These are phyloP conservation scores for Augochlora pura DNA, from an alignment of 1,140 invertebrate genomes.

Conservation along the genomic window DNA sequence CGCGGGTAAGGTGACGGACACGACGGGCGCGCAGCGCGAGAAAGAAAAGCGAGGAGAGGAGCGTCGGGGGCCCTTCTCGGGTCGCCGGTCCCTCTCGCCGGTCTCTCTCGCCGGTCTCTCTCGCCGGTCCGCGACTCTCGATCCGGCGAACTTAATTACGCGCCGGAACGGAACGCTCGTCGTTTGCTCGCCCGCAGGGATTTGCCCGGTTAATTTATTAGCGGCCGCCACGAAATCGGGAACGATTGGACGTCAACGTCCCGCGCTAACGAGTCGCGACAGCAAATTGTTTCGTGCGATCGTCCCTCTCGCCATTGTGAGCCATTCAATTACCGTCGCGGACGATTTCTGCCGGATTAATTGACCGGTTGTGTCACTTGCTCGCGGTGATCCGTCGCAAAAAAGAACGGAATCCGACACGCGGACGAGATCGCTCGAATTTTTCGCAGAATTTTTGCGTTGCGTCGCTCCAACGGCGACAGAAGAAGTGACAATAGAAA, in stretches of 20 bases:
- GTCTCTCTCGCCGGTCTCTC: no score
- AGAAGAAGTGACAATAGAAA: no score
- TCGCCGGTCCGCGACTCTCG: constrained; percentile 17
- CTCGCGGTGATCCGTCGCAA: no score
- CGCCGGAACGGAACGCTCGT: constrained; percentile 23
- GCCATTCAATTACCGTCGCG: constrained; percentile 40
- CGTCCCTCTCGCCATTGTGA: constrained; percentile 9
- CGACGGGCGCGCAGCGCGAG: not conserved
- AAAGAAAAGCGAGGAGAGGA: constrained; percentile 30
- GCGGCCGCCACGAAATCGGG: constrained; percentile 50
- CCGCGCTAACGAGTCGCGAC: constrained; percentile 41
- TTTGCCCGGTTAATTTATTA: constrained; percentile 56
- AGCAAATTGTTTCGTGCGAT: constrained; percentile 47
- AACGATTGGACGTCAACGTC: constrained; percentile 40
- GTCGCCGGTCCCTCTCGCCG: no score
- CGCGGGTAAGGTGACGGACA: constrained; percentile 38
- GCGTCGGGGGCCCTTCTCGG: not conserved
- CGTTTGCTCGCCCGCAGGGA: constrained; percentile 14
- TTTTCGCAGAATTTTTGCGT: not conserved
- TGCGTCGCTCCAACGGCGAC: no score
- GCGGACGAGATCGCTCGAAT: no score
- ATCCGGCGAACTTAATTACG: constrained; percentile 60
- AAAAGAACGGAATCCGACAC: no score
- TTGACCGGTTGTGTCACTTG: constrained; percentile 5
- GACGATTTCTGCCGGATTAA: constrained; percentile 28